Evolutionary conservation across 2,797 vertebrate genomes (phyloP), one percentile per base, ranked within the genome.

Genomic region (Echiichthys vipera): DNA sequence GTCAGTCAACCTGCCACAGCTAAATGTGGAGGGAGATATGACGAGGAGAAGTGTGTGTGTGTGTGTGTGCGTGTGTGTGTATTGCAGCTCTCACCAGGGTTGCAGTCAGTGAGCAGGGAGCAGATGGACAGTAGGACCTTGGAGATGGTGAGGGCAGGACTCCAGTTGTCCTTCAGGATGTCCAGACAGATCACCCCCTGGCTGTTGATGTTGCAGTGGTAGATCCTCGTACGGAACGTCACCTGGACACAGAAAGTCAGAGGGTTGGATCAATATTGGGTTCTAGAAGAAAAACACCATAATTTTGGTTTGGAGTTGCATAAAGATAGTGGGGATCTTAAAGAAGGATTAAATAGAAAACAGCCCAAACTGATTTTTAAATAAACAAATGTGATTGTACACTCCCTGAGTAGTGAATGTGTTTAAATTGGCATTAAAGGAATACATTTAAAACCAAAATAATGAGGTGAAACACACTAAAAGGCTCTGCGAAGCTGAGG

Each of bases 51-150:
- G 34, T 70, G 39, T 27, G 42, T 70, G 46, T 65, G 59, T 55
- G 56, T 49, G n/a, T 69, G 65, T 62, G 51, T 49, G 45, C 56
- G 59, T 32, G 46, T 55, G 51, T 61, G 53, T 27, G 6, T 58
- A 10, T 5, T 13, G 34, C 3, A 18, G 34, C 39, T 74, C 95
- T 96, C 92, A 96, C 96, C 96, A n/a, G 96, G 96, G 78, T 96
- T 97, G 89, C 96, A 97, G 92, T 97, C 96, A 85, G 96, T 97
- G 65, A 97, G 96, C 91, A 96, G 95, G 73, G 95, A 97, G 93
- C 95, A 96, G 94, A 97, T 96, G 80, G 96, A 97, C 72, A 97
- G 95, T 5, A 97, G 95, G 71, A 97, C 96, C 94, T 97, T 97
- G 86, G 96, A 96, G 91, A 96, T 96, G 80, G 96, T 96, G 83